Base-by-base conservation (phyloP, 2,888 invertebrate species). In the Papilio elwesi region DNA sequence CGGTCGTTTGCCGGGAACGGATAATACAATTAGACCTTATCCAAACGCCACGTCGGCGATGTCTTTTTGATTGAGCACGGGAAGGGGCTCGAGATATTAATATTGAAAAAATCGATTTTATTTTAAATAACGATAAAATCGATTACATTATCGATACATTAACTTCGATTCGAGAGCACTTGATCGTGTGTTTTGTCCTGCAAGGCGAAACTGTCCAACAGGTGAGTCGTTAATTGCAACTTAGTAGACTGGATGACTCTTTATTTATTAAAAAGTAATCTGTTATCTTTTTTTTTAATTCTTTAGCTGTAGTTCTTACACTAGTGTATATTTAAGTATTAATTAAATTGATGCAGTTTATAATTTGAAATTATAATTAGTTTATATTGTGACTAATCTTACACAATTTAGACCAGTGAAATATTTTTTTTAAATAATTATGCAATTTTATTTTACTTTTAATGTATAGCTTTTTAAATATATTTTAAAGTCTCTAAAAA, bases 1-100 rank as follows among this genome's bases (percentile, higher is more conserved):
- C 72, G 68, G 55, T 49, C 57, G 64, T 52, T 43, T 10, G 12
- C 47, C 36, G 52, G 15, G 10, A 16, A 38, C 53, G 12, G 12
- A 16, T 36, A 26, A 49, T 48, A 64, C 15, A 62, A 59, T 71
- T 63, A 55, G n/a, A 48, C 38, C 49, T 68, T 63, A 55, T 62
- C 68, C 36, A 65, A 47, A 48, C 64, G 72, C 66, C 68, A 67
- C 64, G 62, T 57, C 55, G 49, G 68, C 68, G 72, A 68, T 73
- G 68, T 64, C 15, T 68, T 68, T 73, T 68, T 73, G 72, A 73
- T 51, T 51, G 26, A 73, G 47, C 68, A 49, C 15, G 36, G n/a
- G 57, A 51, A 12, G 16, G 16, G 59, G 51, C 12, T 51, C 26
- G 55, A 36, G 48, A 36, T 47, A 53, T 68, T 36, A 13, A 43